A percentile compares a stretch with the other conserved stretches of the same genome.
Conservation (phyloP, 2,113 vertebrate species). For the Xenopus tropicalis region DNA sequence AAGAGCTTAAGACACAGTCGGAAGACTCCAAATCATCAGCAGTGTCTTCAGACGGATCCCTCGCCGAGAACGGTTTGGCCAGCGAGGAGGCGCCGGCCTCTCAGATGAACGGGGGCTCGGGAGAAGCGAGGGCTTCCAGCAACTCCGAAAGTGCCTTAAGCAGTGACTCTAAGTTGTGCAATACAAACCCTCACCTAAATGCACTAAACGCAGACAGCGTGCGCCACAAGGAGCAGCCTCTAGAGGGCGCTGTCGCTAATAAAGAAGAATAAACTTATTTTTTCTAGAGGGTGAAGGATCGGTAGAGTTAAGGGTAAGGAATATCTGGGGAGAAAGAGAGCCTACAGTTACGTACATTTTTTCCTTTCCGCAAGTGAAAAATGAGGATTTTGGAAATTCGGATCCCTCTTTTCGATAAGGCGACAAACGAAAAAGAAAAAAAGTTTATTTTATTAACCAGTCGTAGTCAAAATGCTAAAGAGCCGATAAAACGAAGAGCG, state of each 20-base stretch:
- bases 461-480: constrained; percentile 82
- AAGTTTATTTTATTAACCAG: constrained; percentile 74
- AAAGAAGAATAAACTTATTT: constrained; percentile 97
- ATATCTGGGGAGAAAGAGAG: constrained; percentile 42
- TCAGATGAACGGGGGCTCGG: constrained; percentile 79
- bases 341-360: constrained; percentile 89
- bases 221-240: constrained; percentile 80
- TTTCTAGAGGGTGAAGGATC: constrained; percentile 92
- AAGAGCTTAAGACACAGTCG: constrained; percentile 80
- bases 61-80: constrained; percentile 80
- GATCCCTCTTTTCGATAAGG: constrained; percentile 91
- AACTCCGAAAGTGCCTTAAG: constrained; percentile 97
- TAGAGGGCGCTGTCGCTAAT: constrained; percentile 83
- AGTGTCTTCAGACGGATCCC: constrained; percentile 72
- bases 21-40: constrained; percentile 74
- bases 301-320: too few relatives aligned
- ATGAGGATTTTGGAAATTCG: constrained; percentile 82
- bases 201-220: constrained; percentile 89
- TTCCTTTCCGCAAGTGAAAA: constrained; percentile 88
- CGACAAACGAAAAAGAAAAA: constrained; percentile 66
- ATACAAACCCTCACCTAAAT: constrained; percentile 94
- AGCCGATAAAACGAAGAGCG: constrained; percentile 78
- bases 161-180: constrained; percentile 95
- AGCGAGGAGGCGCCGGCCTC: constrained; percentile 74
- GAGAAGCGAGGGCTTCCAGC: constrained; percentile 75